Conservation (phyloP, 1,140 invertebrate species). For the Lanistes nyassanus region DNA sequence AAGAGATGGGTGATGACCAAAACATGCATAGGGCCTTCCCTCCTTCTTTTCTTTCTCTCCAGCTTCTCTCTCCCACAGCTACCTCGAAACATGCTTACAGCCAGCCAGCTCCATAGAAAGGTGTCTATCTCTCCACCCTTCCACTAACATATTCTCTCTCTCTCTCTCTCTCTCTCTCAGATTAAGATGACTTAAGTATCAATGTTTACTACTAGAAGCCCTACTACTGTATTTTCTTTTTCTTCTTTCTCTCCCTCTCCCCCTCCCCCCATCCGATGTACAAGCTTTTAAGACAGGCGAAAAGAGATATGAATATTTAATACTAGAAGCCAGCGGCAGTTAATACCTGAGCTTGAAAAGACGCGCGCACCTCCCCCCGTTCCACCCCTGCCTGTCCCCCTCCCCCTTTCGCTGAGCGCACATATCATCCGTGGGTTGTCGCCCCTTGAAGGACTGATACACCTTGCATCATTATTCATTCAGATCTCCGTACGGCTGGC, state of each 20-base stretch:
- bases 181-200: background rate
- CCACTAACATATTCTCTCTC: background rate
- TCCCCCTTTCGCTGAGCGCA: too few relatives aligned
- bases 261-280: too few relatives aligned
- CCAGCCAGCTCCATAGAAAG: too few relatives aligned
- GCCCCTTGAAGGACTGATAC: background rate
- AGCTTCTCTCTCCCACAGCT: too few relatives aligned
- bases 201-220: background rate
- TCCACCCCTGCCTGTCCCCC: too few relatives aligned
- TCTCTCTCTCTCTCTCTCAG: conserved; percentile 9
- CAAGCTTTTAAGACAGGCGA: background rate
- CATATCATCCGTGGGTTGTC: background rate
- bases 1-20: too few relatives aligned
- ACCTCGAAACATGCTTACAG: too few relatives aligned
- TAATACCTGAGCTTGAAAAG: background rate
- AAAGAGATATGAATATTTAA: background rate
- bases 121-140: background rate
- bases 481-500: background rate
- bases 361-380: too few relatives aligned
- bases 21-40: too few relatives aligned
- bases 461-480: background rate
- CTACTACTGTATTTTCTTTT: background rate
- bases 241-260: background rate
- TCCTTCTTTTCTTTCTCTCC: too few relatives aligned
- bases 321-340: background rate